Evolutionary conservation across 2,888 invertebrate genomes (phyloP), one percentile per base, ranked within the genome.

Genomic region (Lochmaea crataegi): DNA sequence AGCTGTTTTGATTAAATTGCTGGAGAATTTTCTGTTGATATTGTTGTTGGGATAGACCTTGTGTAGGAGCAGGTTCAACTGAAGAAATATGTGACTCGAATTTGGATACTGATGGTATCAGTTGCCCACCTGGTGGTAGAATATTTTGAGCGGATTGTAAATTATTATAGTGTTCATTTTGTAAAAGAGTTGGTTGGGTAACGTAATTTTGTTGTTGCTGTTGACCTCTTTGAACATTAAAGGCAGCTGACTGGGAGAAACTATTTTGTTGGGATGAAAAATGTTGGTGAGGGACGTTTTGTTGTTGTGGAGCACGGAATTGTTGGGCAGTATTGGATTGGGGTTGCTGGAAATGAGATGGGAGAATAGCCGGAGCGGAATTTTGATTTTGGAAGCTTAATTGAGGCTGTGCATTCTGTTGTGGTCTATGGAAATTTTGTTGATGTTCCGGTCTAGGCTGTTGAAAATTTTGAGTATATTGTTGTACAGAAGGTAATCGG

Each of bases 51-150:
- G 82, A 75, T 14, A 71, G 61, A 51, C 77, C 51, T 67, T 75
- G 75, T 18, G 68, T 38, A 48, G 67, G 68, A 18, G 80, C 71
- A 10, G 80, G 75, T 72, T 83, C 87, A 80, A 87, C 87, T n/a
- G 91, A 88, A 14, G 92, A 90, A 76, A 92, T 90, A 80, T 95
- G 95, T 79, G 94, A 94, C 85, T 95, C 95, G 78, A 91, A 92
- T 87, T 93, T 94, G 7, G 95, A 92, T 72, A 95, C 91, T 18
- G 95, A 91, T 70, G 92, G 91, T 22, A 94, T 90, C 56, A 95
- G 88, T 86, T 95, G 94, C 0, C 94, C 93, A 51, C 91, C 92
- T 1, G 92, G 89, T 51, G 91, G 91, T 26, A 90, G 86, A 74
- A 91, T 82, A 81, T 74, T 80, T 73, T 85, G 83, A 64, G 84